Base-by-base conservation (phyloP, 2,113 vertebrate genomes). In the Abramis brama region DNA sequence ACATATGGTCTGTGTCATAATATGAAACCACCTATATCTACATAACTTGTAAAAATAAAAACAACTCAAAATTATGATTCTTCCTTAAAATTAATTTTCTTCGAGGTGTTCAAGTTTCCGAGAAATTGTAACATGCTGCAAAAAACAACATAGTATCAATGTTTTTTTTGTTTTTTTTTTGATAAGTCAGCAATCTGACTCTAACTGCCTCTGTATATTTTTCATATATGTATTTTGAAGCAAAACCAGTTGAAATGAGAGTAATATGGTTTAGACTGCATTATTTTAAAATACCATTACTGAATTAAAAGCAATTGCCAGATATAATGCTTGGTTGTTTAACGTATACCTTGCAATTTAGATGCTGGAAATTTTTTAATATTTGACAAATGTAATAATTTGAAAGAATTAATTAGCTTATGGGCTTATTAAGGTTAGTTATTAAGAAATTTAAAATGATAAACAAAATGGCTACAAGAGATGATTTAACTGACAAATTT, bases 401-500 rank as follows among this genome's bases (percentile, higher is more conserved):
- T 7, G 19, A 57, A 57, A 19, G 55, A 57, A 59, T 60, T 79
- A 10, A 17, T 60, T 60, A 60, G 55, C 33, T 43, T 55, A 60
- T 19, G 5, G 23, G 57, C 55, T 82, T 84, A 11, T 84, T 88
- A 21, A 60, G 2, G 6, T 66, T 85, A 50, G 62, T 66, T 60
- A 80, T 55, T 85, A 74, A 15, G 11, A 23, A 60, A 50, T 79
- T 36, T 50, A 76, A 50, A 55, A 43, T 60, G 60, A 45, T n/a
- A 55, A 70, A 60, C 50, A 47, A 66, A 83, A 86, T 30, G 43
- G 15, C 60, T 66, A 27, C 8, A 21, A 30, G 36, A 68, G n/a
- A 66, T 3, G 21, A 68, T 73, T 83, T 43, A 89, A 82, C 85
- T 71, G 21, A 52, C 27, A 47, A 82, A 77, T 80, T 76, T 86